Evolutionary conservation across 2,797 vertebrate species (phyloP).

Genomic region (Uromys caudimaculatus): DNA sequence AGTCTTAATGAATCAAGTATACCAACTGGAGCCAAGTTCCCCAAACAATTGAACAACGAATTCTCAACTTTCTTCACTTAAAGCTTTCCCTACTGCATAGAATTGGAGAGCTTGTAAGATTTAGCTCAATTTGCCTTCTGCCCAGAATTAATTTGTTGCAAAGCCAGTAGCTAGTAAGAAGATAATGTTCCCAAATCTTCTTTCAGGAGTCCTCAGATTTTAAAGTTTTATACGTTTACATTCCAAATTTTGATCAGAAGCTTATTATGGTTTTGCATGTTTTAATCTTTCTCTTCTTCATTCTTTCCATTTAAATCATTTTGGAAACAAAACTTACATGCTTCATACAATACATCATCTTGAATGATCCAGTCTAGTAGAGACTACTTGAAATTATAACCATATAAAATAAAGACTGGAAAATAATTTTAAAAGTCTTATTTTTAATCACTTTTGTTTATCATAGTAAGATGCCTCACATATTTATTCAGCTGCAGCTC

Average conservation of each 20-base stretch:
- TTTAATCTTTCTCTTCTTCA: conserved; percentile 21
- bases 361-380: neutral
- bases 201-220: neutral
- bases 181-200: neutral
- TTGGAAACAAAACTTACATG: neutral
- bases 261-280: conserved; percentile 8
- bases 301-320: neutral
- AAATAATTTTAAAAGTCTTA: neutral
- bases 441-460: neutral
- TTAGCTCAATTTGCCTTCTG: conserved; percentile 62
- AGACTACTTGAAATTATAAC: neutral
- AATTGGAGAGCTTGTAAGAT: conserved; percentile 55
- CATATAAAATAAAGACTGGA: neutral
- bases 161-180: conserved; percentile 44
- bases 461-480: neutral
- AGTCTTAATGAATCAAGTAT: conserved; percentile 69
- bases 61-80: conserved; percentile 56
- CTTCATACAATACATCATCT: neutral
- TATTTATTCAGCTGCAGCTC: conserved; percentile 24
- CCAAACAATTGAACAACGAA: conserved; percentile 54
- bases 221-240: neutral
- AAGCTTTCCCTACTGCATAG: conserved; percentile 24
- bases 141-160: conserved; percentile 43
- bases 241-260: neutral
- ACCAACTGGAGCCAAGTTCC: conserved; percentile 9